Percentiles rank a stretch among this genome's conserved stretches.
These are phyloP conservation scores for Anthoptus insignis DNA, from an alignment of 2,888 invertebrate genomes.

Conservation along the genomic window DNA sequence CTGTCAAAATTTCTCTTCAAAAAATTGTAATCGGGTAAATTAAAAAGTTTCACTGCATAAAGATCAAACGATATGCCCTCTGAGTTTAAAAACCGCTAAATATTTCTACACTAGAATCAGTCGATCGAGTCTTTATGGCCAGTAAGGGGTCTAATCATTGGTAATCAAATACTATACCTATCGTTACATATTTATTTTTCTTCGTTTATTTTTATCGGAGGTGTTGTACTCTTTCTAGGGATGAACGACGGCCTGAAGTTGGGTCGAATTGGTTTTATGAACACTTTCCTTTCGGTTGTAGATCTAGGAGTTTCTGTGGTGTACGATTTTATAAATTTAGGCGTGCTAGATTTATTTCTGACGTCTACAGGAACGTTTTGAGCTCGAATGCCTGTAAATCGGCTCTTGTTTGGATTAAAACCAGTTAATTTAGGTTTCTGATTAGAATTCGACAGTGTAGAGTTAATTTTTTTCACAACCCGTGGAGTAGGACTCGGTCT, in stretches of 20 bases:
- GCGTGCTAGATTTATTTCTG: constrained; percentile 59
- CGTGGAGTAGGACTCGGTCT: constrained; percentile 58
- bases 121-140: constrained; percentile 38
- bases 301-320: constrained; percentile 74
- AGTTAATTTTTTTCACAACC: constrained; percentile 64
- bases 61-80: constrained; percentile 46
- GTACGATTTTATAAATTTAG: constrained; percentile 62
- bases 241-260: constrained; percentile 75
- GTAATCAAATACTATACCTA: constrained; percentile 29
- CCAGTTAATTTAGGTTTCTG: constrained; percentile 74
- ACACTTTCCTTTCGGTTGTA: constrained; percentile 74
- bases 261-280: constrained; percentile 74
- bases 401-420: constrained; percentile 69
- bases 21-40: constrained; percentile 39
- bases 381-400: constrained; percentile 69
- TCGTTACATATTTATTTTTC: constrained; percentile 48
- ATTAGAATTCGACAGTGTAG: constrained; percentile 58
- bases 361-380: constrained; percentile 80
- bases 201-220: constrained; percentile 50
- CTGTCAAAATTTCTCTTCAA: constrained; percentile 10
- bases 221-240: constrained; percentile 68
- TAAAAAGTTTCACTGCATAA: constrained; percentile 20
- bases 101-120: constrained; percentile 44
- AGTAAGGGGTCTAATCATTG: constrained; percentile 44
- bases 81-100: constrained; percentile 34